These are phyloP conservation scores for Umimayanthus kanabou DNA, from an alignment of 92 coral and sea anemone genomes.

Conservation along the genomic window DNA sequence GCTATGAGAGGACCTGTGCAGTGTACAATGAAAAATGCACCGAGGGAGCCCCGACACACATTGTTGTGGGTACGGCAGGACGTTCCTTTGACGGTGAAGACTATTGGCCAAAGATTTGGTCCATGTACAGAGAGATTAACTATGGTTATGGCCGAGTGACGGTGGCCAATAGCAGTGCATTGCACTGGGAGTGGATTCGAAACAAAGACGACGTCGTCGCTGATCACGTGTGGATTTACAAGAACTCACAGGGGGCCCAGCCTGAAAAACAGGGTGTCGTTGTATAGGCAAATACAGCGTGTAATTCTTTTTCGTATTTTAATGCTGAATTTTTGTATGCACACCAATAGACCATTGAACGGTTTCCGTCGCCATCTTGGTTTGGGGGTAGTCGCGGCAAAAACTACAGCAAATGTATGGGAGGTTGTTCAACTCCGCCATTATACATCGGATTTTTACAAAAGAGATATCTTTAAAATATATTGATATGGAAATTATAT, in stretches of 20 bases:
- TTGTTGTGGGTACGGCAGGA: conserved; percentile 94
- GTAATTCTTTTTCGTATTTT: not conserved
- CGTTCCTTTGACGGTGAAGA: conserved; percentile 60
- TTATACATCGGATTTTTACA: no score
- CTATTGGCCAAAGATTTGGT: conserved; percentile 83
- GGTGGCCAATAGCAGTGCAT: conserved; percentile 72
- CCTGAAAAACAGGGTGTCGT: not conserved
- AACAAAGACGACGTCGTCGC: conserved; percentile 80
- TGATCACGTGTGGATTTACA: conserved; percentile 74
- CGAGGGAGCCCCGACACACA: conserved; percentile 79
- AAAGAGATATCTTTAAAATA: no score
- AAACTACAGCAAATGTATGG: no score
- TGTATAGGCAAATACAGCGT: conserved; percentile 1
- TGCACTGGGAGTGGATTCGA: conserved; percentile 89
- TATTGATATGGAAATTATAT: no score
- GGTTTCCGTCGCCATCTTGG: no score
- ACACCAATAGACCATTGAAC: no score
- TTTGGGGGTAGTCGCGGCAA: no score
- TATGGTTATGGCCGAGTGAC: conserved; percentile 95
- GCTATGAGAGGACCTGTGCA: conserved; percentile 95
- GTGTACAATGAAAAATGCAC: conserved; percentile 70
- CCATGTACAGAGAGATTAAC: conserved; percentile 75
- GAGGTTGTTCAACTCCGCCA: no score
- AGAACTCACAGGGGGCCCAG: conserved; percentile 35
- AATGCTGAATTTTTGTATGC: not conserved